Evolutionary conservation across 2,113 vertebrate species (phyloP).

Genomic region (Microtus richardsoni): DNA sequence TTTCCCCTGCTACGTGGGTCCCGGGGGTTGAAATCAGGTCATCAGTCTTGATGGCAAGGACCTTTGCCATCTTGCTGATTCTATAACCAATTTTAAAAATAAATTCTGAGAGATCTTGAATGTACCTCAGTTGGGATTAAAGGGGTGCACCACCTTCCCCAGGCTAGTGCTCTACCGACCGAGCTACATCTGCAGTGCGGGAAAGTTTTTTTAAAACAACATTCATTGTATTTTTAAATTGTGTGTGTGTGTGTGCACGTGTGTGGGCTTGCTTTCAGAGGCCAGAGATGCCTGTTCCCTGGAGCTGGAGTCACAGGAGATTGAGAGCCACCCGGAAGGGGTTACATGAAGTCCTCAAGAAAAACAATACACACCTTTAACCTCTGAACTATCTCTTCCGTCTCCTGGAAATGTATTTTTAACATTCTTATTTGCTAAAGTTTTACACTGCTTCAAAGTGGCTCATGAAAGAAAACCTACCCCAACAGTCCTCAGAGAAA

Average conservation of each 20-base stretch:
- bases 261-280: background rate
- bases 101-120: too few species aligned
- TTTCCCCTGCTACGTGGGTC: background rate
- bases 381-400: background rate
- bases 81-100: background rate
- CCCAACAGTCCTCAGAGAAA: background rate
- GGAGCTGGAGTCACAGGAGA: background rate
- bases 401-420: background rate
- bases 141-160: background rate
- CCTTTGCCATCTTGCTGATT: background rate
- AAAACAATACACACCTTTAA: background rate
- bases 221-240: background rate
- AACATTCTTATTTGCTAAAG: background rate
- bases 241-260: background rate
- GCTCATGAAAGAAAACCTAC: background rate
- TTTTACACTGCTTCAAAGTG: slow-evolving; percentile 33
- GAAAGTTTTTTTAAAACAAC: background rate
- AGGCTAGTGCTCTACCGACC: background rate
- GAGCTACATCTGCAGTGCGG: background rate
- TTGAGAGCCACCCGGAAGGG: background rate
- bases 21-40: too few species aligned
- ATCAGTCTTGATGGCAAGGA: background rate
- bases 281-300: background rate
- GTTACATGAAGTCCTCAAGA: background rate
- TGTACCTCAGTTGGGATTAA: background rate